A percentile compares a stretch with the other conserved stretches of the same genome.
phyloP scores from a whole-genome alignment of 2,888 invertebrate species.

The Norana najaformis region DNA sequence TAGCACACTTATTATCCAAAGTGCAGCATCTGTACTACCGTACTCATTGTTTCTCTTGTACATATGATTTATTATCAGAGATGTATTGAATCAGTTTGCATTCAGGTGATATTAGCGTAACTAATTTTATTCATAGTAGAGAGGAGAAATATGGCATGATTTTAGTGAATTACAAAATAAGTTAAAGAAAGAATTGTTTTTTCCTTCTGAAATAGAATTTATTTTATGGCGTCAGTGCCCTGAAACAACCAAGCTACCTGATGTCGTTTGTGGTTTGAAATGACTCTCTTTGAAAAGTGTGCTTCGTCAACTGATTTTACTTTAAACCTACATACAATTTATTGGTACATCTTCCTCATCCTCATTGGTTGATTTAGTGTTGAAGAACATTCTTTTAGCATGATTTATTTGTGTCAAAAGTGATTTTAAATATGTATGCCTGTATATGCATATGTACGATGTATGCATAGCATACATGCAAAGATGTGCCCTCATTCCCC shows the following conservation, averaged over 20 bases:
- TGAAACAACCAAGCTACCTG: background rate
- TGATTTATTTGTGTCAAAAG: background rate
- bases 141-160: background rate
- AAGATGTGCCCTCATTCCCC: background rate
- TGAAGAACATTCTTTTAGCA: background rate
- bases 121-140: background rate
- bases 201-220: background rate
- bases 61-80: background rate
- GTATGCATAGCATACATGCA: background rate
- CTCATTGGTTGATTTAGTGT: background rate
- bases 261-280: background rate
- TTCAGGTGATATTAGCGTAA: constrained; percentile 7
- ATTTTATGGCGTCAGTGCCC: background rate
- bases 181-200: background rate
- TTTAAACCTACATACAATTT: background rate
- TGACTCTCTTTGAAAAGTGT: background rate
- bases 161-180: background rate
- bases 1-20: background rate
- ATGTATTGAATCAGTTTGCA: background rate
- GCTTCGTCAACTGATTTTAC: background rate
- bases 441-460: background rate
- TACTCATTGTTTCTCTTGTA: background rate
- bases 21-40: background rate
- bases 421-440: background rate
- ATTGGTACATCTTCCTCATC: background rate